phyloP scores from a whole-genome alignment of 2,888 invertebrate species.

The Drosophila tripunctata region DNA sequence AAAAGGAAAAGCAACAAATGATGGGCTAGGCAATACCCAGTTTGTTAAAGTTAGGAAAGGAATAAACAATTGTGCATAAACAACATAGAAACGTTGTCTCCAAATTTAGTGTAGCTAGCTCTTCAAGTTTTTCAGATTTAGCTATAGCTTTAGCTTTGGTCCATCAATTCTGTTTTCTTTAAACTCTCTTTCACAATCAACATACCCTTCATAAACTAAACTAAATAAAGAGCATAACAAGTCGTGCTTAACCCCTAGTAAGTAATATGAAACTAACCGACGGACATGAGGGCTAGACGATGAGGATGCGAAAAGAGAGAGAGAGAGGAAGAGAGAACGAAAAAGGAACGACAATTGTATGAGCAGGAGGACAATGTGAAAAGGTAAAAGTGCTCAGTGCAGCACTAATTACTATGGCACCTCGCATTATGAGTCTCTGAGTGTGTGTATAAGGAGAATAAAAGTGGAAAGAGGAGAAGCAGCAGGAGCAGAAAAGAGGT shows the following conservation, averaged over 20 bases:
- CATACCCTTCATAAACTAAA: not conserved
- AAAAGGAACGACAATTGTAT: slow-evolving; percentile 38
- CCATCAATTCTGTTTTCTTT: too few species aligned
- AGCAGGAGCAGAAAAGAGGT: slow-evolving; percentile 1
- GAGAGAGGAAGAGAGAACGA: not conserved
- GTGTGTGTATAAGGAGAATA: not conserved
- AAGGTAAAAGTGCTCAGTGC: slow-evolving; percentile 60
- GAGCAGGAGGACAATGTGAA: slow-evolving; percentile 27
- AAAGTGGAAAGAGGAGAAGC: not conserved
- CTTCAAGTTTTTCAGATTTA: too few species aligned
- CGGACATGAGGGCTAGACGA: not conserved
- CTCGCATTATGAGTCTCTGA: slow-evolving; percentile 50
- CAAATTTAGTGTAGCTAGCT: too few species aligned
- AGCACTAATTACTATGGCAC: slow-evolving; percentile 79
- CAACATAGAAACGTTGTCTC: not conserved
- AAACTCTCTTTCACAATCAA: not conserved
- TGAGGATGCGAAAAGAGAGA: not conserved
- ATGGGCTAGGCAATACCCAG: slow-evolving; percentile 7
- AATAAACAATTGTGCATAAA: not conserved
- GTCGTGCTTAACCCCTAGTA: slow-evolving; percentile 44
- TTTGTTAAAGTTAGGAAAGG: not conserved
- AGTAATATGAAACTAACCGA: slow-evolving; percentile 47
- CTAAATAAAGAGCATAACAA: slow-evolving; percentile 41
- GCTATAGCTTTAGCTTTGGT: too few species aligned
- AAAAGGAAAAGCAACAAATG: not conserved